Evolutionary conservation across 2,113 vertebrate species (phyloP), one percentile per base, ranked within the genome.

Genomic region (Noturus placidus): DNA sequence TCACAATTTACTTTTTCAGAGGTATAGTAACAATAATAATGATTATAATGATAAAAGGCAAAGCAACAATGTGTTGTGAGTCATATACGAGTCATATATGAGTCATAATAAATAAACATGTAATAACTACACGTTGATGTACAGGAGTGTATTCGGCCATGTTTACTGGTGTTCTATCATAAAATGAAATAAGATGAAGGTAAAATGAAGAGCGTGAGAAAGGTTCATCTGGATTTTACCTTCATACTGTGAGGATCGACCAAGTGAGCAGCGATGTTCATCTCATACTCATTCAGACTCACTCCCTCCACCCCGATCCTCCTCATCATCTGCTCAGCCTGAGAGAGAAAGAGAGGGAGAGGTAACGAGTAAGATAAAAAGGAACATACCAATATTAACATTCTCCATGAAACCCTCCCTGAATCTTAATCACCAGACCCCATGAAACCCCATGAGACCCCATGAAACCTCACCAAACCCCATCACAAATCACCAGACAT

Each of bases 321-420:
- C 89, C 95, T 96, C 96, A 96, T 95, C 90, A 96, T 90, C 85
- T 90, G 90, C 69, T 96, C 95, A 52, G 95, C 96, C 96, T 96
- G 88, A 1, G n/a, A 42, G 10, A 57, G 17, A 74, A 4, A 74
- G 8, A 17, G 25, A 72, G n/a, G 13, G 63, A 33, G 65, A 33
- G 27, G 15, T n/a, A 67, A 30, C 14, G 13, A 13, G 27, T 5
- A 56, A 56, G 2, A 7, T 3, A 4, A 42, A 35, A 10, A 42
- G 33, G 4, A 74, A 52, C 3, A 46, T 30, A 86, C 13, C 11
- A 70, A 84, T 25, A 57, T 22, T 22, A 83, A 42, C 86, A 76
- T 27, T 46, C 22, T 46, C 72, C 72, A 27, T 2, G 27, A 76
- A 76, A 50, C 10, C 11, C 38, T 77, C 22, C 5, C 72, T 46